phyloP scores from a whole-genome alignment of 2,888 invertebrate species.

The Myathropa florea region DNA sequence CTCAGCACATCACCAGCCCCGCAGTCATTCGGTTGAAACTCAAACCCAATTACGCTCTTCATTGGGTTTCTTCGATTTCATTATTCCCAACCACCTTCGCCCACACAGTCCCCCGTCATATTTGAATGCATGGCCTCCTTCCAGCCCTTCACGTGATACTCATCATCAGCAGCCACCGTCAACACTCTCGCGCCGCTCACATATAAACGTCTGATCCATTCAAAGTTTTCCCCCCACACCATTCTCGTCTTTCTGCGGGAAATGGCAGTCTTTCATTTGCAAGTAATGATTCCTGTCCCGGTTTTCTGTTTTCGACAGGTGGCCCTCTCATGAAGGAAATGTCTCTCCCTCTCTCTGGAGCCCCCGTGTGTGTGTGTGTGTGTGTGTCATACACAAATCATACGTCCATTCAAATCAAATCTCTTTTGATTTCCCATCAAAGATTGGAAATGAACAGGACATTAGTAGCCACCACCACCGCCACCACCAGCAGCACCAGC shows the following conservation, averaged over 20 bases:
- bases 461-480: slow-evolving; percentile 39
- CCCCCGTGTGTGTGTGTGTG: background rate
- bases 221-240: background rate
- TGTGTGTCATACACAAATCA: slow-evolving; percentile 63
- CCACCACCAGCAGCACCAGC: background rate
- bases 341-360: slow-evolving; percentile 24
- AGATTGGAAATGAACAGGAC: slow-evolving; percentile 60
- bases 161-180: background rate
- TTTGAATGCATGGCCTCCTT: slow-evolving; percentile 43
- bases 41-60: slow-evolving; percentile 60
- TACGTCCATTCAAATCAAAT: slow-evolving; percentile 66
- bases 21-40: slow-evolving; percentile 18
- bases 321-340: slow-evolving; percentile 39
- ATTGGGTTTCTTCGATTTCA: slow-evolving; percentile 48
- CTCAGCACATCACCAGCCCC: background rate
- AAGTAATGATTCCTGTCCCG: slow-evolving; percentile 44
- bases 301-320: slow-evolving; percentile 57
- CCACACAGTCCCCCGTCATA: slow-evolving; percentile 20
- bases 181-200: background rate
- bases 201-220: background rate
- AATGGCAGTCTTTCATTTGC: slow-evolving; percentile 11
- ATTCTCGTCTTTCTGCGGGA: background rate
- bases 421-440: slow-evolving; percentile 65
- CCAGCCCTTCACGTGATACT: background rate
- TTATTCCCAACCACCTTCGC: slow-evolving; percentile 11